Evolutionary conservation across 2,888 invertebrate genomes (phyloP), one percentile per base, ranked within the genome.

Genomic region (Leptinotarsa juncta): DNA sequence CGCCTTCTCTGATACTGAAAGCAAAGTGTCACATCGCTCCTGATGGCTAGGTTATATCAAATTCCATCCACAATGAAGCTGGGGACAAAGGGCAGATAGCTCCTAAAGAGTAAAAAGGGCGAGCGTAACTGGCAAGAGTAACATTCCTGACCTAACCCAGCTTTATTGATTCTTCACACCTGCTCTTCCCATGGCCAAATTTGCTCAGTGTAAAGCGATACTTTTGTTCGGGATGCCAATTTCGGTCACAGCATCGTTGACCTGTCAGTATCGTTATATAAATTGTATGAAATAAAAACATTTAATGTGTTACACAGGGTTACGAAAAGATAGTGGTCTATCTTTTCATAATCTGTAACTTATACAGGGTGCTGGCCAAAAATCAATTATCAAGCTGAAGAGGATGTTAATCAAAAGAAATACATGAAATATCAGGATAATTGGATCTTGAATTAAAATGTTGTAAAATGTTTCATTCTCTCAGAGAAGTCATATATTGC

Each of bases 101-200:
- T 69, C 23, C 18, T n/a, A 49, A 57, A 69, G 53, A 69, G 4
- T 49, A 42, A 60, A 68, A 57, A 57, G 69, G 60, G 16, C 20
- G 18, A 57, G 69, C 69, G 57, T 48, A 48, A 69, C 69, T 20
- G 69, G 69, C 48, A 48, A 48, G 57, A 49, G 69, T 69, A 48
- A 60, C 60, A 49, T 23, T 14, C 69, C 48, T 51, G 55, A 68
- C 53, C 68, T 69, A 57, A 57, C 69, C 57, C 20, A 69, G 69
- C 69, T 60, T 48, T 69, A 69, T 69, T 57, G 69, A 69, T 69
- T 69, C 49, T 20, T 48, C 48, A 69, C 69, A 69, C 69, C 23
- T 60, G 69, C 69, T 57, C 23, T 16, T 20, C 42, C n/a, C 23
- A 7, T 69, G 69, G 10, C 50, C 23, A 16, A 67, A 67, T 51